Conservation (phyloP, 2,888 invertebrate genomes). For the Epistrophe eligans region DNA sequence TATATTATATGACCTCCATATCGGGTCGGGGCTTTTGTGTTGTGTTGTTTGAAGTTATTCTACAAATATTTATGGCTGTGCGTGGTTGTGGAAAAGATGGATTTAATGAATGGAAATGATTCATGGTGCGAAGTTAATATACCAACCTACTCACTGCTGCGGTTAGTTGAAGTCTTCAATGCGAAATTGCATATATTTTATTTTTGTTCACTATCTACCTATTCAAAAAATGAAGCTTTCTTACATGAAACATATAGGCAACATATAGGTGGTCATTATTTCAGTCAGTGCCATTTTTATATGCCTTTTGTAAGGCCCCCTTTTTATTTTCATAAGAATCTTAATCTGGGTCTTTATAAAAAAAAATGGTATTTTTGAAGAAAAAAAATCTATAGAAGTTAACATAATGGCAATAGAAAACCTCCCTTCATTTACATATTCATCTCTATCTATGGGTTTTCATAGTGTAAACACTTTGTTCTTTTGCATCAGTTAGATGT, state of each 20-base stretch:
- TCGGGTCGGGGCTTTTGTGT: slow-evolving; percentile 27
- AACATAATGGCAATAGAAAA: background rate
- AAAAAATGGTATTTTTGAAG: background rate
- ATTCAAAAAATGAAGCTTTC: background rate
- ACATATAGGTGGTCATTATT: background rate
- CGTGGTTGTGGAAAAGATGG: slow-evolving; percentile 46
- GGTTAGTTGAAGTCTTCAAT: slow-evolving; percentile 9
- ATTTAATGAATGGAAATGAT: slow-evolving; percentile 41
- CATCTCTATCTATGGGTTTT: background rate
- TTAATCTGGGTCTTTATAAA: background rate
- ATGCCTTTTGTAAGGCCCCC: slow-evolving; percentile 1
- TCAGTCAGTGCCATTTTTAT: background rate
- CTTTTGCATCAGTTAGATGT: background rate
- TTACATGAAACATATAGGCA: no score
- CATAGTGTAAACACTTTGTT: background rate
- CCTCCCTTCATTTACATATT: background rate
- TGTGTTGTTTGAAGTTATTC: slow-evolving; percentile 47
- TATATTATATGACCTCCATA: slow-evolving; percentile 60
- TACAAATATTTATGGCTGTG: slow-evolving; percentile 51
- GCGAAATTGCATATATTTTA: slow-evolving; percentile 12
- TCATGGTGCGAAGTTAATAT: slow-evolving; percentile 27
- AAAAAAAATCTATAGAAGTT: background rate
- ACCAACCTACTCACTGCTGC: background rate
- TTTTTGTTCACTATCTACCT: slow-evolving; percentile 9
- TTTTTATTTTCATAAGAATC: background rate